Evolutionary conservation across 2,113 vertebrate genomes (phyloP).

Genomic region (Chaetura pelagica): DNA sequence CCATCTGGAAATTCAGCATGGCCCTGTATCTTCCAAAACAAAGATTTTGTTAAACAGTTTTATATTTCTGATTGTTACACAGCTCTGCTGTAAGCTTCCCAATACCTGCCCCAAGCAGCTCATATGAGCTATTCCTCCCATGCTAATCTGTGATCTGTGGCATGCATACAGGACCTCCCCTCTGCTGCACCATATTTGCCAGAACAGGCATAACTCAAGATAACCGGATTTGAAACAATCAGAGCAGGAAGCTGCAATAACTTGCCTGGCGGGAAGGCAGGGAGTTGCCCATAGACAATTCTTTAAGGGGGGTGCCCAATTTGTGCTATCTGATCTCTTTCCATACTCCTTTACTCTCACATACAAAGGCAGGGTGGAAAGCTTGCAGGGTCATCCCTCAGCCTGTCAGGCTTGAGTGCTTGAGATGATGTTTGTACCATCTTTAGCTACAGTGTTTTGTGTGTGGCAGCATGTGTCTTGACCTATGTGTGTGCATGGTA

Average conservation of each 20-base stretch:
- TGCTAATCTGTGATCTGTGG: conserved; percentile 43
- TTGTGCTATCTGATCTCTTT: background rate
- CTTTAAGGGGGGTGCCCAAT: background rate
- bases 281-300: background rate
- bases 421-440: background rate
- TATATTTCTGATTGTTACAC: background rate
- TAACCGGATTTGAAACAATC: conserved; percentile 41
- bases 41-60: background rate
- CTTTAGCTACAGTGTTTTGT: background rate
- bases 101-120: conserved; percentile 8
- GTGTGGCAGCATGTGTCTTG: rapidly evolving
- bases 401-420: background rate
- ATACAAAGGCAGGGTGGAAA: background rate
- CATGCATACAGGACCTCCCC: conserved; percentile 22
- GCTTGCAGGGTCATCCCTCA: background rate
- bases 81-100: conserved; percentile 6
- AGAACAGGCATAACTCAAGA: conserved; percentile 46
- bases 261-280: conserved; percentile 40
- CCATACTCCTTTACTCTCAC: background rate
- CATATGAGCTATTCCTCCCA: background rate
- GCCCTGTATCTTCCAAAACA: background rate
- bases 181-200: conserved; percentile 33
- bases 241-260: conserved; percentile 50
- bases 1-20: background rate
- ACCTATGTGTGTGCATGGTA: rapidly evolving